Conservation (phyloP, 1,140 invertebrate genomes). For the Heliconius eleuchia region DNA sequence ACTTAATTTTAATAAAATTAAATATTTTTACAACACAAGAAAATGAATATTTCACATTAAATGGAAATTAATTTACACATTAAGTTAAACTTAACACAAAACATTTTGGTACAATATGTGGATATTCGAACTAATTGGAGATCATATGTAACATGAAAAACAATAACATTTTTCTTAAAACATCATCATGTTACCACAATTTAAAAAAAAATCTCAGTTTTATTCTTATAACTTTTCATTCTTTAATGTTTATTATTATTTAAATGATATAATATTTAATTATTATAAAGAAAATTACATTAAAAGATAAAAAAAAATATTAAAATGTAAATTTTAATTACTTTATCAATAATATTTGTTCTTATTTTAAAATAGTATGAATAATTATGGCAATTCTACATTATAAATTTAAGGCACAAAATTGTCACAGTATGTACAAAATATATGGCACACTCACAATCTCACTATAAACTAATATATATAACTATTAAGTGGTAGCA, state of each 20-base stretch:
- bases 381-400: conserved; percentile 2
- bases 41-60: conserved; percentile 15
- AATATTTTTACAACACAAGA: conserved; percentile 7
- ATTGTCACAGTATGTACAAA: conserved; percentile 42
- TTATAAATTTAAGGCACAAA: conserved; percentile 38
- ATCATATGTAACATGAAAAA: conserved; percentile 28
- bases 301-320: not conserved
- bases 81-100: conserved; percentile 31
- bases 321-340: not conserved
- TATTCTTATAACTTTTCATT: not conserved
- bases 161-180: not conserved
- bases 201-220: not conserved
- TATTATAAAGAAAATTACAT: not conserved
- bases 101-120: conserved; percentile 29
- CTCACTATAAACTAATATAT: conserved; percentile 19
- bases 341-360: not conserved
- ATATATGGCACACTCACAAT: conserved; percentile 45
- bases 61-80: conserved; percentile 24
- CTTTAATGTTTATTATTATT: not conserved
- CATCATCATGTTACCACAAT: not conserved
- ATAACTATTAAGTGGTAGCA: conserved; percentile 25
- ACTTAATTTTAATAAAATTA: conserved; percentile 20
- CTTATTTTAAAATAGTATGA: not conserved
- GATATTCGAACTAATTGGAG: conserved; percentile 30
- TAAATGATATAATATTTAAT: not conserved